A percentile compares a stretch with the other conserved stretches of the same genome.
Evolutionary conservation across 2,797 vertebrate genomes (phyloP).

Genomic region (Hoplostethus atlanticus): DNA sequence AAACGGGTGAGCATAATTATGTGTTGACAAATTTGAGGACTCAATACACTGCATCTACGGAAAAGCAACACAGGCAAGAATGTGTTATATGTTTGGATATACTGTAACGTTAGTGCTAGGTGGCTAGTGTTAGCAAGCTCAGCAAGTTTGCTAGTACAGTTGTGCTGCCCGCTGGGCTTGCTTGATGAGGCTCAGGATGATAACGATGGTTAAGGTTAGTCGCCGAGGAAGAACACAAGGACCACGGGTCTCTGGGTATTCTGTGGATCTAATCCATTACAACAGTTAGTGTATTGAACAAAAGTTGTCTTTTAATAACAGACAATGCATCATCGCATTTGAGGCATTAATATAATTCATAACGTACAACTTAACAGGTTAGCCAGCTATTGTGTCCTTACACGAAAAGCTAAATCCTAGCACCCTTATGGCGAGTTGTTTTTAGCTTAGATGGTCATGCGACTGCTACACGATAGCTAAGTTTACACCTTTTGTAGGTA

Average conservation of each 20-base stretch:
- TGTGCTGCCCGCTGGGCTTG: slow-evolving; percentile 64
- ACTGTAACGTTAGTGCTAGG: slow-evolving; percentile 69
- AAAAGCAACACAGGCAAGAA: slow-evolving; percentile 46
- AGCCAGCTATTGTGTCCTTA: background rate
- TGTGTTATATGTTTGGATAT: slow-evolving; percentile 61
- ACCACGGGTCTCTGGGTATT: background rate
- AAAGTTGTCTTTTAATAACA: background rate
- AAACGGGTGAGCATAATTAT: slow-evolving; percentile 48
- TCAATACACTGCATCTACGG: slow-evolving; percentile 9
- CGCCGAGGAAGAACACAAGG: background rate
- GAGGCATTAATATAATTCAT: background rate
- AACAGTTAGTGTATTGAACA: background rate
- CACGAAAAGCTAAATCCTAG: slow-evolving; percentile 35
- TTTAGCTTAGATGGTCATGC: background rate
- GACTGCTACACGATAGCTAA: background rate
- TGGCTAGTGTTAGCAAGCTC: slow-evolving; percentile 79
- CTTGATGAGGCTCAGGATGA: slow-evolving; percentile 15
- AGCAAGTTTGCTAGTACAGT: slow-evolving; percentile 79
- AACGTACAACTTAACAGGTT: background rate
- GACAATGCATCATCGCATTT: background rate
- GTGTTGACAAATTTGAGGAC: background rate
- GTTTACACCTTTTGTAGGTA: background rate
- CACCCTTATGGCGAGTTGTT: slow-evolving; percentile 28
- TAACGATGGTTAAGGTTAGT: slow-evolving; percentile 4
- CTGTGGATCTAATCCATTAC: no score